Conservation (phyloP, 2,797 vertebrate species). For the Eulemur albifrons region DNA sequence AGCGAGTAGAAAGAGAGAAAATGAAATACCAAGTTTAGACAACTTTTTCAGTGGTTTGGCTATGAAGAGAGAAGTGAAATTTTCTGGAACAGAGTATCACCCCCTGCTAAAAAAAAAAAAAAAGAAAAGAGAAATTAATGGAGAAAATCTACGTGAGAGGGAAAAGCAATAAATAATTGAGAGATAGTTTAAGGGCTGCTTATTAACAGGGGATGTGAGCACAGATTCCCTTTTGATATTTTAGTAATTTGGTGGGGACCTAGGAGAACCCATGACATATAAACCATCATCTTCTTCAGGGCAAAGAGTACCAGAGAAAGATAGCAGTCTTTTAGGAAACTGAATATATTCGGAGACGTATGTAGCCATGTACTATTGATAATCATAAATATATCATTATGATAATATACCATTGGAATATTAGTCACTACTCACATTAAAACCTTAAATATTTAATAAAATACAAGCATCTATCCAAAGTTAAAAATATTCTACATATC, state of each 20-base stretch:
- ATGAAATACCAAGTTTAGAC: neutral
- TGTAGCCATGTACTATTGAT: neutral
- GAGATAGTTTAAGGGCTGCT: neutral
- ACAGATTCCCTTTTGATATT: neutral
- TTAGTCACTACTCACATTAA: neutral
- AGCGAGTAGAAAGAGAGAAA: neutral
- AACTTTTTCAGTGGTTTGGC: neutral
- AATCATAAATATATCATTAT: neutral
- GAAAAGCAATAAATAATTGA: neutral
- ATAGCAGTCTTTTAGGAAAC: slow-evolving; percentile 17
- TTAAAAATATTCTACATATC: slow-evolving; percentile 14
- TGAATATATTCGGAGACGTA: neutral
- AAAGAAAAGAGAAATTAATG: neutral
- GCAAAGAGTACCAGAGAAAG: neutral
- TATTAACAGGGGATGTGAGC: neutral
- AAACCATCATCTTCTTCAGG: neutral
- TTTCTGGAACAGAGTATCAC: neutral
- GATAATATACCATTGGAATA: neutral
- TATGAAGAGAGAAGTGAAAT: neutral
- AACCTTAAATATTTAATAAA: slow-evolving; percentile 31
- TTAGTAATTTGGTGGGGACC: neutral
- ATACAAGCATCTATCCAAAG: neutral
- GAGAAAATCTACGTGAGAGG: neutral
- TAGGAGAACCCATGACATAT: neutral
- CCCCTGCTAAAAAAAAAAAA: neutral